phyloP scores from a whole-genome alignment of 2,888 invertebrate genomes.

The Ceriagrion tenellum region DNA sequence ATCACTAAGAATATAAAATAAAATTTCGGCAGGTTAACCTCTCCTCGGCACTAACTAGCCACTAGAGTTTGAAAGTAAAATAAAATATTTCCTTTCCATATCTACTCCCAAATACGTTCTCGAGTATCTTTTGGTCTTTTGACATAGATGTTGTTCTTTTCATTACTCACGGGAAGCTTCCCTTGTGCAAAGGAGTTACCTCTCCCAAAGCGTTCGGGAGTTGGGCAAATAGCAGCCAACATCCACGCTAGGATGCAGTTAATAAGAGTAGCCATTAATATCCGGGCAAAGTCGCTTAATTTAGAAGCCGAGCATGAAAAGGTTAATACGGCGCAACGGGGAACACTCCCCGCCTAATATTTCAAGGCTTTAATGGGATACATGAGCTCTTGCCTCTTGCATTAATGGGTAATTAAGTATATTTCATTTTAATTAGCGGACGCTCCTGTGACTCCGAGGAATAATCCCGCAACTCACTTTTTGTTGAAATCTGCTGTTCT shows the following conservation, averaged over 20 bases:
- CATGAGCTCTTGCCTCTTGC: slow-evolving; percentile 40
- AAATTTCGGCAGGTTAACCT: no score
- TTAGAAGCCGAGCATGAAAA: slow-evolving; percentile 50
- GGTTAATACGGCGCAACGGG: slow-evolving; percentile 49
- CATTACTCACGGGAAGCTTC: not conserved
- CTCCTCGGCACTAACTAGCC: no score
- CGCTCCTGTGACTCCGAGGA: not conserved
- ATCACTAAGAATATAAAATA: no score
- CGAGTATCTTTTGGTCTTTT: no score
- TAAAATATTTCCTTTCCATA: no score
- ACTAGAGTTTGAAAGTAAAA: no score
- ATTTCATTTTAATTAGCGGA: slow-evolving; percentile 57
- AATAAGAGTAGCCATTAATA: slow-evolving; percentile 33
- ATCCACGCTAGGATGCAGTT: slow-evolving; percentile 25
- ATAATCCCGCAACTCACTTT: slow-evolving; percentile 16
- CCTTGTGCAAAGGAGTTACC: not conserved
- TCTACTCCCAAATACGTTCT: no score
- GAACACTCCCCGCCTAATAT: slow-evolving; percentile 46
- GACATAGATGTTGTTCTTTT: not conserved
- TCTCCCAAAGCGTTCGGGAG: not conserved
- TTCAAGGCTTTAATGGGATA: slow-evolving; percentile 53
- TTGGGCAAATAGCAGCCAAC: not conserved
- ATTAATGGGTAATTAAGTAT: slow-evolving; percentile 62
- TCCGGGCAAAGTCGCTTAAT: slow-evolving; percentile 46
- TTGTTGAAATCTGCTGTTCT: not conserved